phyloP scores from a whole-genome alignment of 2,797 vertebrate species.

The Bradypodion pumilum region DNA sequence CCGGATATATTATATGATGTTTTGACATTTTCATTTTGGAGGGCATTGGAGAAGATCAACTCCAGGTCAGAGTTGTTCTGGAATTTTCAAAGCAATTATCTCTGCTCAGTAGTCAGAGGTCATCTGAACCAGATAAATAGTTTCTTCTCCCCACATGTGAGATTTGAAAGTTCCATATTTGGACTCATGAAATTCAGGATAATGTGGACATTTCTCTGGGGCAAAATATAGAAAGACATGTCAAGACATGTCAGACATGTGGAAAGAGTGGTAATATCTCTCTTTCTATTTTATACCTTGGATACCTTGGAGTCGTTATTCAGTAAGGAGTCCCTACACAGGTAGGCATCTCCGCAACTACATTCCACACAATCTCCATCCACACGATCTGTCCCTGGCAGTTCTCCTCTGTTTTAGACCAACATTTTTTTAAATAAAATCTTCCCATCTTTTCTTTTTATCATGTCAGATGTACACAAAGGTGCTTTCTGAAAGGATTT shows the following conservation, averaged over 20 bases:
- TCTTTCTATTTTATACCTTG: background rate
- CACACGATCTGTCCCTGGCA: too few relatives aligned
- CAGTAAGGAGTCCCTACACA: too few relatives aligned
- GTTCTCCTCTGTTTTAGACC: too few relatives aligned
- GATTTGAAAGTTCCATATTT: background rate
- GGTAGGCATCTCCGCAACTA: too few relatives aligned
- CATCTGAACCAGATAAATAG: background rate
- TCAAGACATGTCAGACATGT: too few relatives aligned
- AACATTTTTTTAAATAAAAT: too few relatives aligned
- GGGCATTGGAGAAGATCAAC: background rate
- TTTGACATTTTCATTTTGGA: background rate
- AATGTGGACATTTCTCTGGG: background rate
- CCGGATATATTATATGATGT: too few relatives aligned
- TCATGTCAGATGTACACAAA: too few relatives aligned
- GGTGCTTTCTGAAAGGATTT: too few relatives aligned
- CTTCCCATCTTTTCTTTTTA: too few relatives aligned
- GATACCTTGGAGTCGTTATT: too few relatives aligned
- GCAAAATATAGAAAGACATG: background rate
- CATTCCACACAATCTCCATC: too few relatives aligned
- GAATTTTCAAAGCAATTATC: background rate
- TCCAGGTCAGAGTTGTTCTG: background rate
- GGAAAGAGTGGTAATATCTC: background rate
- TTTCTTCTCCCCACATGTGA: background rate
- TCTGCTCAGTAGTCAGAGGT: background rate
- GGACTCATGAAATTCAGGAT: background rate